Base-by-base conservation (phyloP, 2,797 vertebrate species). In the Tokudaia tokunoshimensis region DNA sequence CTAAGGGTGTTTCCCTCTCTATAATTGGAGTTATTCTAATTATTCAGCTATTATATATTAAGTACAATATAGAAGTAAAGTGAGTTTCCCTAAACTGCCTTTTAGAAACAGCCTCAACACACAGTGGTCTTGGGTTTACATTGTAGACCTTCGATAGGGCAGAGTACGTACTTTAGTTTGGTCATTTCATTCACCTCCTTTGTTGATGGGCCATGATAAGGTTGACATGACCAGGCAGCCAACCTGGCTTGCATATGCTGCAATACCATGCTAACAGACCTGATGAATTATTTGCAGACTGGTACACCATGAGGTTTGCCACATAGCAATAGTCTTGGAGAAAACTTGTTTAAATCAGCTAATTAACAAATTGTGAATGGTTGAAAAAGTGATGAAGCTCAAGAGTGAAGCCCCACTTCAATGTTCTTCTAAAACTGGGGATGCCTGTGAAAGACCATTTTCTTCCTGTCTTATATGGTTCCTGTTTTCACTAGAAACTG, bases 401-500 rank as follows among this genome's bases (percentile, higher is more conserved):
- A 55, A 59, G n/a, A n/a, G 65, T 47, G 34, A 82, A 17, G 24
- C 5, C 41, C 29, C 8, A 37, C 81, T 44, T 96, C 34, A 37
- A 15, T 84, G 91, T 91, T 37, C 47, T 84, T 92, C 89, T 89
- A n/a, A 29, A 37, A 6, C 31, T 80, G 75, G 37, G 29, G 37
- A 83, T 55, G 26, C 31, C 85, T 44, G 0, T 5, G 14, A 81
- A 80, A 50, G 6, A 11, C n/a, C 8, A 11, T 72, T 41, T 41
- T 89, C 34, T 52, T 9, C 24, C 29, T 11, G 0, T 67, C 59
- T 91, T 55, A 37, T 44, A 57, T 76, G 34, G 82, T 89, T 94
- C 67, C 59, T 15, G 4, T 83, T 96, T 95, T 85, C 75, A 67
- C 84, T 63, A n/a, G 65, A 92, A 89, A 92, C 65, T 24, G 47